Percentiles rank a stretch among this genome's conserved stretches.
These are phyloP conservation scores for Propithecus coquereli DNA, from an alignment of 2,113 vertebrate genomes.

Conservation along the genomic window DNA sequence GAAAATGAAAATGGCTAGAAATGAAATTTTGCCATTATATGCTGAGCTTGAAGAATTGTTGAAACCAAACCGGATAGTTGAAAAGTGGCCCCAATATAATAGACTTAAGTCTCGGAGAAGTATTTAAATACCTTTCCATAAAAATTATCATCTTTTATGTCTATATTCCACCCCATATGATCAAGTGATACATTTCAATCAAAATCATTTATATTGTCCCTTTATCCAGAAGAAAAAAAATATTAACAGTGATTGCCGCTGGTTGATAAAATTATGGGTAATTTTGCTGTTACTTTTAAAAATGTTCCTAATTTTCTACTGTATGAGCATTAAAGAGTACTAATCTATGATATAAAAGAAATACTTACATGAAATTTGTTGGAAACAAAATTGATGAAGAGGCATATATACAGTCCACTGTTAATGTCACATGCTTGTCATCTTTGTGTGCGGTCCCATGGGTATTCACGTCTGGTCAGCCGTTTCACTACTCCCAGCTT, in stretches of 20 bases:
- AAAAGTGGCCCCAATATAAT: neutral
- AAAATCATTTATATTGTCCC: neutral
- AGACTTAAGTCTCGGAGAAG: neutral
- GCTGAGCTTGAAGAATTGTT: neutral
- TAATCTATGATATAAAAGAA: neutral
- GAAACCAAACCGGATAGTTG: neutral
- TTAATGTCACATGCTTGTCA: neutral
- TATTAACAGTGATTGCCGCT: neutral
- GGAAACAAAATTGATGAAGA: neutral
- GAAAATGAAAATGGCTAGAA: neutral
- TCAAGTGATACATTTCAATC: neutral
- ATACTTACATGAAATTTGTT: neutral
- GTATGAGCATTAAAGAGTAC: neutral
- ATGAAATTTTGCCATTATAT: neutral
- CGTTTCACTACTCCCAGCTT: neutral
- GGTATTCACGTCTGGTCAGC: neutral
- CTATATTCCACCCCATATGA: neutral
- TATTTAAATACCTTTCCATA: neutral
- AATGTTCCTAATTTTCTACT: neutral
- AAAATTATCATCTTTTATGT: neutral
- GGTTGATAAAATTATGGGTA: neutral
- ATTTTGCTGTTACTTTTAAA: slow-evolving; percentile 12
- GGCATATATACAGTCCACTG: neutral
- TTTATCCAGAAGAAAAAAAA: neutral
- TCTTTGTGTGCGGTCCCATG: neutral